phyloP scores from a whole-genome alignment of 2,888 invertebrate species.

The Iselma pallidipennis region DNA sequence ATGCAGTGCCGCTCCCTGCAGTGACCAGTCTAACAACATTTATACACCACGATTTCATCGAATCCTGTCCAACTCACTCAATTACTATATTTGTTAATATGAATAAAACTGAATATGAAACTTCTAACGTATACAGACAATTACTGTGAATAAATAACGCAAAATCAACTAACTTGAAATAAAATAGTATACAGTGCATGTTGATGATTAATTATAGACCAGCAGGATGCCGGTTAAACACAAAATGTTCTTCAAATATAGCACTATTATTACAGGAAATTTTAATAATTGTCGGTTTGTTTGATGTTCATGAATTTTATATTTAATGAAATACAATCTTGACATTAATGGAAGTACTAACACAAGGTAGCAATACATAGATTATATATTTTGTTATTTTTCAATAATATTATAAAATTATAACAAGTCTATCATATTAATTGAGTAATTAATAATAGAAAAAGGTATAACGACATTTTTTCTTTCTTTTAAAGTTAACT shows the following conservation, averaged over 20 bases:
- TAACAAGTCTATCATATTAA: not conserved
- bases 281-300: slow-evolving; percentile 25
- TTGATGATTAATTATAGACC: slow-evolving; percentile 46
- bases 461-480: not conserved
- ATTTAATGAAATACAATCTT: slow-evolving; percentile 19
- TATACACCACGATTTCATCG: slow-evolving; percentile 6
- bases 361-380: not conserved
- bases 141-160: not conserved
- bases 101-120: slow-evolving; percentile 7
- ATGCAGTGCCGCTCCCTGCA: slow-evolving; percentile 46
- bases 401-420: not conserved
- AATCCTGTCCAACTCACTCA: not conserved
- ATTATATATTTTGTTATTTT: not conserved
- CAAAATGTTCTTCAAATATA: slow-evolving; percentile 39
- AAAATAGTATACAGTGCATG: slow-evolving; percentile 41
- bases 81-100: not conserved
- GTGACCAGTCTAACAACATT: slow-evolving; percentile 36
- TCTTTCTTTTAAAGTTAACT: not conserved
- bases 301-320: slow-evolving; percentile 27
- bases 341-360: slow-evolving; percentile 14
- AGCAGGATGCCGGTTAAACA: slow-evolving; percentile 45
- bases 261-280: slow-evolving; percentile 26
- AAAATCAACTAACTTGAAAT: slow-evolving; percentile 35
- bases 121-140: slow-evolving; percentile 5
- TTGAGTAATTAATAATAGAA: not conserved